Evolutionary conservation across 1,140 invertebrate species (phyloP), one percentile per base, ranked within the genome.

Genomic region (Camponotus pennsylvanicus): DNA sequence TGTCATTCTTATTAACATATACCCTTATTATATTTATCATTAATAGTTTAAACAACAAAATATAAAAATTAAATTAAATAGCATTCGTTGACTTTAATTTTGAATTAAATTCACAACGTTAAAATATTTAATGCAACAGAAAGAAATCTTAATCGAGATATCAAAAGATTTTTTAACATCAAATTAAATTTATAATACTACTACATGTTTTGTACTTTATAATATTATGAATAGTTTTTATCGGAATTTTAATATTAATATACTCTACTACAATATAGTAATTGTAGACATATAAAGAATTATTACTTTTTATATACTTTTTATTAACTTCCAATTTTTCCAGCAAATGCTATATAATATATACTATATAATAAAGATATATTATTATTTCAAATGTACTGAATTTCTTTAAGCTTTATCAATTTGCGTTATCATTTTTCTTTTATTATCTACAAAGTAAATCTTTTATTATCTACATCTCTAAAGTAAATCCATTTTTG

Each of bases 51-150:
- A 45, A 6, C 9, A 21, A 66, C 27, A 45, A 42, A 34, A 42
- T 5, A 32, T 49, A 37, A 32, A 37, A 57, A 69, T 70, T 69
- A 80, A 80, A 6, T 13, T 66, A 52, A 67, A 79, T 37, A 42
- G 42, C 34, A 40, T 52, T 27, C 7, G 9, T 0, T 21, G 2
- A 66, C 21, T 37, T 79, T 79, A 21, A 52, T 27, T 63, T 4
- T 6, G 37, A n/a, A 70, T 32, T 70, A 1, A 70, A 55, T 80
- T 40, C 40, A 0, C 9, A 49, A 49, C 32, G 21, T 5, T 57
- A 15, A 40, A 57, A 21, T 11, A 57, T 69, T 69, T n/a, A 70
- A 57, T 69, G 5, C 13, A 21, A 21, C 15, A 57, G 45, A 78
- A 34, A 37, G 6, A 61, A 11, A 32, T 40, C 13, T 40, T 34